Percentiles rank a stretch among this genome's conserved stretches.
These are phyloP conservation scores for Oreamnos americanus DNA, from an alignment of 2,113 vertebrate genomes.

Conservation along the genomic window DNA sequence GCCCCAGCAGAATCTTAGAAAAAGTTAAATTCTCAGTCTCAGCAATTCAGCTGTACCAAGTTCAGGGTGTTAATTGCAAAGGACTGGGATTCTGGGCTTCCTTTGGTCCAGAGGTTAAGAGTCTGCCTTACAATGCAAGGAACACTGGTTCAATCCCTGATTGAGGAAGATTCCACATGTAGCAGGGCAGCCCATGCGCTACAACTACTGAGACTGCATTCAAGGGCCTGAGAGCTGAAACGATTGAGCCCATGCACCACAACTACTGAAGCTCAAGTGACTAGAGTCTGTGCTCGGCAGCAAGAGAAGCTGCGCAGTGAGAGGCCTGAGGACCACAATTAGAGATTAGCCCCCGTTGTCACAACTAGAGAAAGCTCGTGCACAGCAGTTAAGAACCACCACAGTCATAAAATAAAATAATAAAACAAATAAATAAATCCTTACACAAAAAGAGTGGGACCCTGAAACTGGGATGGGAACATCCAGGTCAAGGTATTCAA, in stretches of 20 bases:
- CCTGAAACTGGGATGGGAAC: background rate
- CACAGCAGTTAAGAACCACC: background rate
- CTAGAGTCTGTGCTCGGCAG: background rate
- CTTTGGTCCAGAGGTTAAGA: background rate
- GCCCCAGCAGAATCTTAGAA: background rate
- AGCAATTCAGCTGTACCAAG: background rate
- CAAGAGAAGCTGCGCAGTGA: background rate
- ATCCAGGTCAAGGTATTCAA: background rate
- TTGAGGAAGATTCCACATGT: background rate
- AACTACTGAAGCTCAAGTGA: background rate
- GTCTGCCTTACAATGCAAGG: background rate
- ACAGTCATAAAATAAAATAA: background rate
- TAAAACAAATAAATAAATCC: background rate
- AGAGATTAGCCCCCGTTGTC: fast-evolving
- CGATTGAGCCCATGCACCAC: background rate
- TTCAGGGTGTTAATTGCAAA: background rate
- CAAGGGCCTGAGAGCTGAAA: background rate
- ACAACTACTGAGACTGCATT: background rate
- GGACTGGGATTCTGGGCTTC: background rate
- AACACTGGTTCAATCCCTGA: background rate
- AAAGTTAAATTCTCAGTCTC: background rate
- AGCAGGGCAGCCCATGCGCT: background rate
- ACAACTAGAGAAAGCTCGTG: background rate
- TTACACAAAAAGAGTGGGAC: background rate
- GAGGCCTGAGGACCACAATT: background rate